Base-by-base conservation (phyloP, 1,140 invertebrate genomes). In the Monomorium pharaonis region DNA sequence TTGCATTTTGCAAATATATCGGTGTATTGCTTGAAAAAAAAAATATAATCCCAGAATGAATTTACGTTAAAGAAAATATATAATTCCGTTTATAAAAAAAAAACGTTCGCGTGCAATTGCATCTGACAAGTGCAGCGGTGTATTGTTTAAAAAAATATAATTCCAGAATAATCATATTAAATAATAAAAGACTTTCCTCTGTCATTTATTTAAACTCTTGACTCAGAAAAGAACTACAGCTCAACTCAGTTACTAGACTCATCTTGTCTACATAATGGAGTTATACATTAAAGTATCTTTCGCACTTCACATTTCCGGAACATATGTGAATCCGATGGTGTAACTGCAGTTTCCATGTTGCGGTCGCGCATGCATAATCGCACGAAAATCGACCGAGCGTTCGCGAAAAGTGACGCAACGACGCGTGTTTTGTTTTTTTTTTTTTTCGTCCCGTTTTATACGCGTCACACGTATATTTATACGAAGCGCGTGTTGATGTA, bases 391-490 rank as follows among this genome's bases (percentile, higher is more conserved):
- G 51, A 56, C 24, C 62, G 30, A 42, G 77, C 30, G 76, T 80
- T 80, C 62, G 10, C 47, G 10, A n/a, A n/a, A n/a, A n/a, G 65
- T 47, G 16, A 9, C 51, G 62, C 5, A 3, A 7, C 37, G 7
- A 7, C 7, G 37, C 37, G 37, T 37, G 4, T 37, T 37, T 37
- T 37, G 4, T 37, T 37, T 37, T 37, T 37, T 37, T 37, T 37
- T 33, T 69, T 69, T 78, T 54, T 33, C 76, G 5, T 42, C 14
- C 33, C 30, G 44, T 18, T 54, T 69, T 69, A 63, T 47, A 37
- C 51, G 51, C 62, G 37, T 69, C 44, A 44, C 37, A 21, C 63
- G 77, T 54, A 54, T 56, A 54, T 80, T 80, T 80, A 69, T 69
- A 63, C 30, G 33, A 69, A 54, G 77, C 21, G 47, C 16, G 56